Evolutionary conservation across 1,140 invertebrate species (phyloP).

Genomic region (Drosophila ficusphila): DNA sequence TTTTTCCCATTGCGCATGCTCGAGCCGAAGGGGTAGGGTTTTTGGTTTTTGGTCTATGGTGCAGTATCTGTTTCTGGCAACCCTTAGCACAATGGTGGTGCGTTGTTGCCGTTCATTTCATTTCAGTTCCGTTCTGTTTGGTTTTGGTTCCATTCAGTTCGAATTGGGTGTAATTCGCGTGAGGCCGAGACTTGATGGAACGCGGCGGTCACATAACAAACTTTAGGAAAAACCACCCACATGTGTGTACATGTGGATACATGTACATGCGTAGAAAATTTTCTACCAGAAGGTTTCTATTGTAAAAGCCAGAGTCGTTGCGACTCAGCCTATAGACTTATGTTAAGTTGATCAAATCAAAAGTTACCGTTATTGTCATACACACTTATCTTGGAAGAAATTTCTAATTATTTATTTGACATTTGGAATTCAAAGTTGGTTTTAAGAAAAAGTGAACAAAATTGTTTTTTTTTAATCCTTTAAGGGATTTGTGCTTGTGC

Average conservation of each 20-base stretch:
- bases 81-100: slow-evolving; percentile 36
- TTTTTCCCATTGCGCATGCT: slow-evolving; percentile 15
- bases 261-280: slow-evolving; percentile 48
- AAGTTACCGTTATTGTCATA: too few species aligned
- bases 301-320: slow-evolving; percentile 1
- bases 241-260: slow-evolving; percentile 31
- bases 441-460: background rate
- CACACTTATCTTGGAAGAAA: background rate
- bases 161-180: slow-evolving; percentile 62
- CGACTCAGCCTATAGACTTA: background rate
- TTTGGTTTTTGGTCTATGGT: background rate
- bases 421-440: too few species aligned
- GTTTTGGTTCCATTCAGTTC: slow-evolving; percentile 50
- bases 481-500: background rate
- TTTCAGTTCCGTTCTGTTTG: slow-evolving; percentile 29
- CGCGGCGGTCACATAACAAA: slow-evolving; percentile 50
- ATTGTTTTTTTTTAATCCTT: background rate
- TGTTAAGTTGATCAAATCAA: slow-evolving; percentile 1
- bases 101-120: slow-evolving; percentile 57
- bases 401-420: background rate
- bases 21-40: slow-evolving; percentile 13
- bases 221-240: slow-evolving; percentile 46
- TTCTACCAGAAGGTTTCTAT: slow-evolving; percentile 36
- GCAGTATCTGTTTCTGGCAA: slow-evolving; percentile 21
- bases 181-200: slow-evolving; percentile 55